Percentiles rank a stretch among this genome's conserved stretches.
These are phyloP conservation scores for Acrocera orbiculus DNA, from an alignment of 2,888 invertebrate species.

Conservation along the genomic window DNA sequence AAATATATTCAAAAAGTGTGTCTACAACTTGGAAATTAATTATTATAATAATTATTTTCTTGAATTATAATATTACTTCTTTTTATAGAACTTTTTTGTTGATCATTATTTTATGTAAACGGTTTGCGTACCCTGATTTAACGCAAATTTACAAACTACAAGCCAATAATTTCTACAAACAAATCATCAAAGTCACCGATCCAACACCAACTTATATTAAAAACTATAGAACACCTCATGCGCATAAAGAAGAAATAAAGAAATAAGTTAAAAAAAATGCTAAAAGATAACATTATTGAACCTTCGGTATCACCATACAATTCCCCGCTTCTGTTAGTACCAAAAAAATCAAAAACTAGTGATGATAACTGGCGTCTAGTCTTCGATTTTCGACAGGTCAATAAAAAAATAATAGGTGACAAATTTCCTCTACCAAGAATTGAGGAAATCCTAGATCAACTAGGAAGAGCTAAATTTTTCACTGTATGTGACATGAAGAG, in stretches of 20 bases:
- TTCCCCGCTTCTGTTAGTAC: constrained; percentile 14
- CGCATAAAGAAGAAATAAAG: constrained; percentile 12
- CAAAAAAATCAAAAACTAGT: constrained; percentile 9
- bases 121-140: too few species aligned
- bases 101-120: too few species aligned
- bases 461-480: constrained; percentile 6
- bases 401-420: constrained; percentile 7
- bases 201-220: constrained; percentile 13
- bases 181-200: too few species aligned
- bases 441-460: constrained; percentile 2
- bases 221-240: constrained; percentile 13
- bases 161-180: too few species aligned
- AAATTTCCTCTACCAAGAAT: background rate
- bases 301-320: constrained; percentile 12
- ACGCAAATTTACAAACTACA: too few species aligned
- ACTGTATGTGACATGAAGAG: constrained; percentile 3
- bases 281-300: constrained; percentile 11
- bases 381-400: constrained; percentile 3
- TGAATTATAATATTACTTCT: too few species aligned
- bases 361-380: constrained; percentile 7
- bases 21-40: too few species aligned
- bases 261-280: constrained; percentile 11
- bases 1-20: too few species aligned
- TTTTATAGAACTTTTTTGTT: too few species aligned
- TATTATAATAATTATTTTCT: too few species aligned